phyloP scores from a whole-genome alignment of 2,888 invertebrate genomes.

The Sturmia bella region DNA sequence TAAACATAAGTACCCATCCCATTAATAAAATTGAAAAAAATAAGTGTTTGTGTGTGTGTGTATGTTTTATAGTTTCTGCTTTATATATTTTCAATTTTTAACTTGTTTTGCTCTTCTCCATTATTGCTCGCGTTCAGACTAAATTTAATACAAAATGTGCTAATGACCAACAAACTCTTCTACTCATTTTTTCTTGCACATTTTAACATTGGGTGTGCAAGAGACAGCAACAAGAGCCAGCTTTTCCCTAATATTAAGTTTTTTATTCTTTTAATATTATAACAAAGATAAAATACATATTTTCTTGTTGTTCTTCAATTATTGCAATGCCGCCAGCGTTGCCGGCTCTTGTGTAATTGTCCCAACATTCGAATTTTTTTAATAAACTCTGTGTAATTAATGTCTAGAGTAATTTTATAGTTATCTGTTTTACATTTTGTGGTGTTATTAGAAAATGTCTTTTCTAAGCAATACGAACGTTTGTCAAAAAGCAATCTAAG shows the following conservation, averaged over 20 bases:
- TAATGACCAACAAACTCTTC: constrained; percentile 53
- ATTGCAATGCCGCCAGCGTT: too few relatives aligned
- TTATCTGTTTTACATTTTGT: too few relatives aligned
- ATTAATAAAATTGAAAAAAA: constrained; percentile 34
- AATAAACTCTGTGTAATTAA: too few relatives aligned
- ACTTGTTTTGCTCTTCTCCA: constrained; percentile 46
- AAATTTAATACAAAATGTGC: constrained; percentile 54
- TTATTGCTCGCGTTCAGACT: constrained; percentile 37
- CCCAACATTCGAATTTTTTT: too few relatives aligned
- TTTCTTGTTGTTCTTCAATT: constrained; percentile 26
- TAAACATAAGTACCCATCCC: constrained; percentile 3
- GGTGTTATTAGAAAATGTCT: too few relatives aligned
- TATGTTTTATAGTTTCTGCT: constrained; percentile 5
- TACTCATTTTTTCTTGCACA: constrained; percentile 30
- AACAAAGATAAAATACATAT: constrained; percentile 28
- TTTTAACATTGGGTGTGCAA: constrained; percentile 53
- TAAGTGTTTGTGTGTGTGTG: constrained; percentile 4
- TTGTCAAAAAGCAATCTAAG: too few relatives aligned
- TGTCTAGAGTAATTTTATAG: too few relatives aligned
- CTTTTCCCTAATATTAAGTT: constrained; percentile 55
- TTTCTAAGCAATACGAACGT: too few relatives aligned
- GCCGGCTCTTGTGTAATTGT: too few relatives aligned
- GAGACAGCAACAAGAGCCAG: constrained; percentile 47
- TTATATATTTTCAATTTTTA: constrained; percentile 9
- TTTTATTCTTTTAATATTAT: constrained; percentile 32